phyloP scores from a whole-genome alignment of 2,888 invertebrate species.

The Tuberolachnus salignus region DNA sequence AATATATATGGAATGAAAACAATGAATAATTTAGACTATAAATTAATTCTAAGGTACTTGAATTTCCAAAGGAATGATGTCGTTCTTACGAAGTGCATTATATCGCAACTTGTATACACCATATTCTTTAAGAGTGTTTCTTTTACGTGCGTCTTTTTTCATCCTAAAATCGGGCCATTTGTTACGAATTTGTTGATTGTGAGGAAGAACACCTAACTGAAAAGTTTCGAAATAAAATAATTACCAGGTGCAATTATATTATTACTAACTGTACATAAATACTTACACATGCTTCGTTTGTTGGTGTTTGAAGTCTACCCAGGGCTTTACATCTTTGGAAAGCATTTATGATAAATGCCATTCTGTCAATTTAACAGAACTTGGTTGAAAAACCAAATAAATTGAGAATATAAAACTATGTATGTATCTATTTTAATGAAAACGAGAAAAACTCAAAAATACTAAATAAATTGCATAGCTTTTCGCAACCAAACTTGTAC shows the following conservation, averaged over 20 bases:
- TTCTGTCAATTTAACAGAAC: neutral
- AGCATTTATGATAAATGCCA: slow-evolving; percentile 39
- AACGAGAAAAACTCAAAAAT: too few relatives aligned
- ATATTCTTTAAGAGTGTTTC: slow-evolving; percentile 76
- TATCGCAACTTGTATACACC: slow-evolving; percentile 79
- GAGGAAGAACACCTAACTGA: slow-evolving; percentile 51
- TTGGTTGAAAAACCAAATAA: neutral
- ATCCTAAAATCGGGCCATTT: slow-evolving; percentile 81
- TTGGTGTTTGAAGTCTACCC: slow-evolving; percentile 2
- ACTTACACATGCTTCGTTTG: slow-evolving; percentile 40
- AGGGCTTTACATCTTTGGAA: slow-evolving; percentile 29
- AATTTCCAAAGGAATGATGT: slow-evolving; percentile 80
- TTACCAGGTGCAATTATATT: neutral
- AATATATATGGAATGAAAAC: slow-evolving; percentile 10
- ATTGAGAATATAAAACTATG: too few relatives aligned
- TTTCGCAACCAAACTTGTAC: too few relatives aligned
- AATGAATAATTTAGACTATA: neutral
- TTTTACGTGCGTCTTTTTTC: slow-evolving; percentile 83
- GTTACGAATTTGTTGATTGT: slow-evolving; percentile 48
- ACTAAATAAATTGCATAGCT: too few relatives aligned
- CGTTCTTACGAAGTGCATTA: slow-evolving; percentile 82
- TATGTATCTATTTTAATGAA: too few relatives aligned
- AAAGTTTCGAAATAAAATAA: neutral
- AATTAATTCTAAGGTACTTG: slow-evolving; percentile 62
- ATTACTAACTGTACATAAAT: neutral